Base-by-base conservation (phyloP, 2,113 vertebrate species). In the Thalassoma bifasciatum region DNA sequence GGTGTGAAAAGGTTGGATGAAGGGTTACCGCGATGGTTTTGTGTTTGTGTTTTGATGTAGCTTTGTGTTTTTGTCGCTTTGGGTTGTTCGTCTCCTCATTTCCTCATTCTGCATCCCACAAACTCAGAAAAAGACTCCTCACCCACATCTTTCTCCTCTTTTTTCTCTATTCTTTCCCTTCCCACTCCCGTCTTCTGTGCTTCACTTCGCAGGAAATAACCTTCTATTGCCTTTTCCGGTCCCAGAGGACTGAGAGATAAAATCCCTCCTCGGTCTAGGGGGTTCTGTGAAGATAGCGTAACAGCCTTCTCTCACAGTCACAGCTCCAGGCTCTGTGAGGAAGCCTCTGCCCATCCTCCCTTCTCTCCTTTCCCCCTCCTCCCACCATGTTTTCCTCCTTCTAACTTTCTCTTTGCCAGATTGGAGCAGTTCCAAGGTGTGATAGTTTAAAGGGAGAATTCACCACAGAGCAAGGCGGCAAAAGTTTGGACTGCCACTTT, bases 191-290 rank as follows among this genome's bases (percentile, higher is more conserved):
- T 57, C 38, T 30, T 81, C 85, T 85, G 70, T 66, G 67, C 88
- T 82, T 84, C 58, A 75, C 81, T 87, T 88, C 88, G 86, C 72
- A 79, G 81, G 85, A 86, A 92, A 88, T 77, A 90, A 89, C 87
- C 85, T 88, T 86, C 72, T 74, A 57, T 82, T 89, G 86, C 83
- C 78, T 87, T 66, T 69, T 86, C 40, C 66, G 76, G 76, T 90
- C 91, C 91, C 93, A 84, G 49, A 76, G 89, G 90, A 92, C 71
- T 5, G 34, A 61, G 78, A 88, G 89, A 88, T 92, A 91, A 91
- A 92, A 90, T 88, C 88, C 88, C 75, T 76, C 34, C 66, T 79
- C 71, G 80, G 80, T 90, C 85, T 86, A 62, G 66, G 85, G 84
- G 89, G 61, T 74, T 88, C 81, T 86, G 78, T 90, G 91, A 90